These are phyloP conservation scores for Magallana nippona DNA, from an alignment of 2,888 invertebrate genomes.

Conservation along the genomic window DNA sequence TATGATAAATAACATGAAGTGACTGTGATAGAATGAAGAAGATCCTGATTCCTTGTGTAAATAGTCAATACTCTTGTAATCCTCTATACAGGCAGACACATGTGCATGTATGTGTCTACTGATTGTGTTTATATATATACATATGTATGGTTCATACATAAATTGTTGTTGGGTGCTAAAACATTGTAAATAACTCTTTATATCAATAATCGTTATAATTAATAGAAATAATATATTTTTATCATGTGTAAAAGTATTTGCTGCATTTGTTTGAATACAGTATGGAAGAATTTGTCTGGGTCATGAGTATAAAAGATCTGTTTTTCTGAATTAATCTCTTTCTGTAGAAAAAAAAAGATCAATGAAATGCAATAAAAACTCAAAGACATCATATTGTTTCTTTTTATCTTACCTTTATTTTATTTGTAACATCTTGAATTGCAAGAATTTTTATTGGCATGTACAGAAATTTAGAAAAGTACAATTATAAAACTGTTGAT, in stretches of 20 bases:
- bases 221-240: conserved; percentile 24
- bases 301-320: not conserved
- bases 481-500: too few species aligned
- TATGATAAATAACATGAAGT: not conserved
- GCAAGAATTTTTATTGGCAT: too few species aligned
- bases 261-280: too few species aligned
- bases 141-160: not conserved
- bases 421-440: too few species aligned
- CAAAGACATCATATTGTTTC: too few species aligned
- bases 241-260: not conserved
- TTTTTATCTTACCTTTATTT: too few species aligned
- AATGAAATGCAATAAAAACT: not conserved
- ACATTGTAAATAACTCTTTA: not conserved
- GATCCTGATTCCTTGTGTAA: not conserved
- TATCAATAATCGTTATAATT: not conserved
- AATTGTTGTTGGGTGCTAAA: conserved; percentile 11
- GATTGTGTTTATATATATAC: not conserved
- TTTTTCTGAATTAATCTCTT: not conserved
- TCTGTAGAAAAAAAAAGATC: not conserved
- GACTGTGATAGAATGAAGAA: conserved; percentile 14
- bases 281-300: too few species aligned
- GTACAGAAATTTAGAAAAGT: too few species aligned
- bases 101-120: not conserved
- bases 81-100: not conserved
- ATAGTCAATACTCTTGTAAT: not conserved